These are phyloP conservation scores for Melinaea marsaeus DNA, from an alignment of 2,888 invertebrate genomes.

Conservation along the genomic window DNA sequence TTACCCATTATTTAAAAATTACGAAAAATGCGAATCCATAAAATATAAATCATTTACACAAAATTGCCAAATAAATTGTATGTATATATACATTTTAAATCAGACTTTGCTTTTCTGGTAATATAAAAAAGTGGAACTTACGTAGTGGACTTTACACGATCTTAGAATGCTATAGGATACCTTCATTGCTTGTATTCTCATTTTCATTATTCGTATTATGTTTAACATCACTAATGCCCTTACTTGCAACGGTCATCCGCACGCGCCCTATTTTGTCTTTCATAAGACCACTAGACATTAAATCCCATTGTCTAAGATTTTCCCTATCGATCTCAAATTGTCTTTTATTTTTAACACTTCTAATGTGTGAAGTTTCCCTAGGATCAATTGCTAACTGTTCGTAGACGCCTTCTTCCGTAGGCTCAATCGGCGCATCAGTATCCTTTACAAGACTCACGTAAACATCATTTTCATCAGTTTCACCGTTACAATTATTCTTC, in stretches of 20 bases:
- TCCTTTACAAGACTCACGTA: conserved; percentile 72
- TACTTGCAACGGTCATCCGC: conserved; percentile 59
- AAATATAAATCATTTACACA: conserved; percentile 34
- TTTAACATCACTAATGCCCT: conserved; percentile 55
- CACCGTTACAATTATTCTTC: conserved; percentile 38
- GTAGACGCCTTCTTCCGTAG: conserved; percentile 76
- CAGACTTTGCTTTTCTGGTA: conserved; percentile 68
- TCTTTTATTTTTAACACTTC: conserved; percentile 48
- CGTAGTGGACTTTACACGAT: conserved; percentile 69
- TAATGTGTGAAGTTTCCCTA: conserved; percentile 39
- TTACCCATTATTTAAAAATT: conserved; percentile 40
- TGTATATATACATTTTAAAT: conserved; percentile 33
- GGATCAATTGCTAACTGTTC: conserved; percentile 74
- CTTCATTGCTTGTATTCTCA: conserved; percentile 72
- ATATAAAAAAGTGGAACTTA: conserved; percentile 64
- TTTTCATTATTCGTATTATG: conserved; percentile 67
- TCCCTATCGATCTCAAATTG: conserved; percentile 87
- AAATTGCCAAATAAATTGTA: conserved; percentile 60
- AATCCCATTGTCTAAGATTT: conserved; percentile 91
- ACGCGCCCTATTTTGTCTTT: conserved; percentile 65
- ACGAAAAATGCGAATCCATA: conserved; percentile 32
- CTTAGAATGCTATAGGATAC: conserved; percentile 73
- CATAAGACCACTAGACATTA: conserved; percentile 89
- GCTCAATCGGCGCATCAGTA: conserved; percentile 42
- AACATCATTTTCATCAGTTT: conserved; percentile 70